Evolutionary conservation across 1,140 invertebrate genomes (phyloP), one percentile per base, ranked within the genome.

Genomic region (Odontomachus brunneus): DNA sequence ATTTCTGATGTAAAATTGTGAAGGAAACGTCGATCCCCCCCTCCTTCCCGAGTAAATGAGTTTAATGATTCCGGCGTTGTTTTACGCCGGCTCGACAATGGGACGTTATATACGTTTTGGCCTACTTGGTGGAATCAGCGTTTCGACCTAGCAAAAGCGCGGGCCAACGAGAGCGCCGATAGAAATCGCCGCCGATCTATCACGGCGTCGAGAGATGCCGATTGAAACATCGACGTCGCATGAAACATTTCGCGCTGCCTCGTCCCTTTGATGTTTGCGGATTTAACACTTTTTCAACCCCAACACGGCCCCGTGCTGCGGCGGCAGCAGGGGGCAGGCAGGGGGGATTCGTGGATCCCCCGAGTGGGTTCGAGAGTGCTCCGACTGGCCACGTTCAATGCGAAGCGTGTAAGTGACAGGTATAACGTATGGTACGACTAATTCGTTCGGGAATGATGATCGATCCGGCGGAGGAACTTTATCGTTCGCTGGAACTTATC

Each of bases 241-340:
- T 80, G 75, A 80, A 80, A 80, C 75, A 69, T 48, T 55, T 78
- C 29, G 29, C 74, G 48, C 49, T 38, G n/a, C 49, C 51, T 26
- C 75, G 33, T 78, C 49, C 33, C 65, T 80, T 80, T 80, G 75
- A 80, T 80, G 75, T 80, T 80, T 69, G 75, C 51, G 65, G 65
- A 80, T 80, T 80, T 80, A 80, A 80, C 75, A 78, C 75, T 78
- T 78, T 78, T 78, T 67, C 63, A 78, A 69, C 33, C 17, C 53
- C 19, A 72, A 14, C 38, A 29, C 26, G 55, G 14, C 59, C 29
- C 2, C 5, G 29, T 9, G 9, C 3, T 2, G 19, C 24, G 3
- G 24, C 22, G 24, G 19, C 3, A 24, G 60, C 33, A 66, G 29
- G 33, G n/a, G 63, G 44, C n/a, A n/a, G n/a, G n/a, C n/a, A n/a